Evolutionary conservation across 2,797 vertebrate species (phyloP), one percentile per base, ranked within the genome.

Genomic region (Phrynocephalus guinanensis): DNA sequence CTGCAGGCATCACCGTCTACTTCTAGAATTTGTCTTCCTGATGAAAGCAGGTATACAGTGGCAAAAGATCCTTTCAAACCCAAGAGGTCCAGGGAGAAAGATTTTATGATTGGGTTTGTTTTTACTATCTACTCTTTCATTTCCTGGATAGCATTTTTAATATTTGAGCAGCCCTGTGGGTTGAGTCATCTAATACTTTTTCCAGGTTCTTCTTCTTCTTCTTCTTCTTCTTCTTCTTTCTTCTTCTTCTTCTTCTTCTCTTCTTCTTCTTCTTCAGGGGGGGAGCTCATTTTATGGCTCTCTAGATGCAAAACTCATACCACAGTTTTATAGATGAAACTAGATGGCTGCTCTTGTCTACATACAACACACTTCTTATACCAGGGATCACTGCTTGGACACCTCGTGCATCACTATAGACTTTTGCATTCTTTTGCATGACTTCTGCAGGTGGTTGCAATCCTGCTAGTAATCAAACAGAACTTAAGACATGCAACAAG

Each of bases 111-210:
- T 68, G 28, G 67, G 79, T 67, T 87, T 87, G 86, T 76, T 87
- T 87, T 87, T 79, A 75, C 79, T 75, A 22, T 86, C 38, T 66
- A n/a, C 52, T 75, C 56, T 87, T 87, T 87, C 86, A 87, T 87
- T 87, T 87, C 79, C 86, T 87, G 86, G 79, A 82, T 82, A 87
- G 30, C 50, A 79, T 87, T 82, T 79, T 87, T 82, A 66, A 87
- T 82, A 75, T 87, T 76, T 76, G 56, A 87, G 71, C 71, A 82
- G 79, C 56, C 71, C 52, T 75, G 30, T 75, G 78, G 80, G 66
- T 26, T 44, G 67, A 84, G 52, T 30, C 15, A 20, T 30, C 73
- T 73, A 84, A 79, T 84, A 66, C 30, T 63, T 84, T 78, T 84
- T 73, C 68, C 82, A 84, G 77, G 33, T 33, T 33, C 33, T 33